Percentiles rank a stretch among this genome's conserved stretches.
Evolutionary conservation across 2,888 invertebrate genomes (phyloP).

Genomic region (Bhutanitis thaidina): DNA sequence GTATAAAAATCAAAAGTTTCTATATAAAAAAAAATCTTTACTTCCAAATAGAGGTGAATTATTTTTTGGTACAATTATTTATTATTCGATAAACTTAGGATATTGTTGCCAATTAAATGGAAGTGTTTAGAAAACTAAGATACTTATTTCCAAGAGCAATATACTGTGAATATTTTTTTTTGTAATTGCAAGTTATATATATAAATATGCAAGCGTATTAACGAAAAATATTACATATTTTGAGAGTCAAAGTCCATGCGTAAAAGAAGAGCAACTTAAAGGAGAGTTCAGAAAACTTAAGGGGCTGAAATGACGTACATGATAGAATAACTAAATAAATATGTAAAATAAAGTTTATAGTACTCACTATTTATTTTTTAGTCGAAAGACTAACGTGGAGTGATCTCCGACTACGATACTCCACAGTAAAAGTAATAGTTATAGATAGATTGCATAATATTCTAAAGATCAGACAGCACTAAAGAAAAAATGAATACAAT

Average conservation of each 20-base stretch:
- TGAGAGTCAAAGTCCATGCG: too few relatives aligned
- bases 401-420: not conserved
- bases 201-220: too few relatives aligned
- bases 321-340: conserved; percentile 9
- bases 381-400: conserved; percentile 2
- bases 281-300: conserved; percentile 5
- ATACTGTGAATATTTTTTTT: conserved; percentile 1
- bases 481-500: not conserved
- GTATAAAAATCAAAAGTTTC: too few relatives aligned
- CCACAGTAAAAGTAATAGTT: not conserved
- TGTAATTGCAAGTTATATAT: too few relatives aligned
- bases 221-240: too few relatives aligned
- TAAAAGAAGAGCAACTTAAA: not conserved
- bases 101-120: conserved; percentile 13
- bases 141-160: conserved; percentile 16
- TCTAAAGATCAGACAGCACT: not conserved
- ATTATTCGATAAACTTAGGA: not conserved
- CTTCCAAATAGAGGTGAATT: not conserved
- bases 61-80: conserved; percentile 2
- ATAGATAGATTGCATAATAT: not conserved
- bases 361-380: not conserved
- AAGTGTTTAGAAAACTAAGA: conserved; percentile 3
- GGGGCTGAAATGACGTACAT: conserved; percentile 2
- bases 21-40: too few relatives aligned
- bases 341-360: conserved; percentile 8